These are phyloP conservation scores for Microdon myrmicae DNA, from an alignment of 2,888 invertebrate genomes.

Conservation along the genomic window DNA sequence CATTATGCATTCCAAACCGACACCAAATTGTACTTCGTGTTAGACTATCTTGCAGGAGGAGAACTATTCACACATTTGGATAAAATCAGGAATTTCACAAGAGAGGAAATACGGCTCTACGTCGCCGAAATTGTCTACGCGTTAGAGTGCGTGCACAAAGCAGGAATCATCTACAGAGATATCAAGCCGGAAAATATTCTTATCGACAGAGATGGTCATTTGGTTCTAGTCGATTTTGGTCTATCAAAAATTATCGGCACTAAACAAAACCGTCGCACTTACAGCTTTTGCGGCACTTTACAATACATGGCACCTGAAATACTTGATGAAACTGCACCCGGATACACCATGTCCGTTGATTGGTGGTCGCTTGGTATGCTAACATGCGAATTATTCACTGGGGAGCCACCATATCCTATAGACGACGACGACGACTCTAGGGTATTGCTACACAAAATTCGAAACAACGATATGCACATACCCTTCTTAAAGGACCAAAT, in stretches of 20 bases:
- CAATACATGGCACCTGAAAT: constrained; percentile 97
- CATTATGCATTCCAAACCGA: constrained; percentile 99
- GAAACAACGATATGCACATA: constrained; percentile 87
- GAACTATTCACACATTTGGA: constrained; percentile 97
- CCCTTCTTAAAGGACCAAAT: constrained; percentile 78
- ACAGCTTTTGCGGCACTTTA: constrained; percentile 97
- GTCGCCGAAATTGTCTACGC: constrained; percentile 96
- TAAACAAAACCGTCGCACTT: constrained; percentile 81
- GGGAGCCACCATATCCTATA: constrained; percentile 96
- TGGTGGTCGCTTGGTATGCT: constrained; percentile 99
- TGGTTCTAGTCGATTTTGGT: constrained; percentile 97
- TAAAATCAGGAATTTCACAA: constrained; percentile 90
- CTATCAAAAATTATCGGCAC: constrained; percentile 88
- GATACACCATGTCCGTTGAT: constrained; percentile 97
- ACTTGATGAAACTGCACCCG: constrained; percentile 82
- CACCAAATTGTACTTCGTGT: constrained; percentile 93
- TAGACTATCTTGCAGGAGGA: constrained; percentile 97
- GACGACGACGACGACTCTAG: constrained; percentile 93
- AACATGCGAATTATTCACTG: constrained; percentile 94
- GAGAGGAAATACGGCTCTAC: constrained; percentile 90
- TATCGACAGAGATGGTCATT: constrained; percentile 93
- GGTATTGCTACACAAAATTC: constrained; percentile 91
- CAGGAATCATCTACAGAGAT: constrained; percentile 97
- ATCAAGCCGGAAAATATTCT: constrained; percentile 97
- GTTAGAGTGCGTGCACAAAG: constrained; percentile 93